phyloP scores from a whole-genome alignment of 2,797 vertebrate species.

The Pseudochromis fuscus region DNA sequence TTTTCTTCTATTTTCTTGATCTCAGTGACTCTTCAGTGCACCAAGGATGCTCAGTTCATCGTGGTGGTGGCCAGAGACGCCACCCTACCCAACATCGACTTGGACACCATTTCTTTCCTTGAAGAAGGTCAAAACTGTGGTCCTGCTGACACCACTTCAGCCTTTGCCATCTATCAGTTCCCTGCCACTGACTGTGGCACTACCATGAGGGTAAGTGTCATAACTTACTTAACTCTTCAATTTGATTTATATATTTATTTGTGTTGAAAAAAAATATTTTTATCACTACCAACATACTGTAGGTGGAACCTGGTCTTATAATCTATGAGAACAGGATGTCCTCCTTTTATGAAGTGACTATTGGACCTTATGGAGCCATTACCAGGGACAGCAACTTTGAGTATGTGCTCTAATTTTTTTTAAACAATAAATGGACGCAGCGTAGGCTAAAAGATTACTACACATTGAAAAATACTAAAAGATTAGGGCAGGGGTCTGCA shows the following conservation, averaged over 20 bases:
- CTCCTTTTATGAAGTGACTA: slow-evolving; percentile 64
- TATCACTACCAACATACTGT: slow-evolving; percentile 18
- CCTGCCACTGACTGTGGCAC: slow-evolving; percentile 77
- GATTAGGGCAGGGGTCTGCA: no score
- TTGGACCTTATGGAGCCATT: slow-evolving; percentile 70
- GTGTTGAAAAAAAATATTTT: no score
- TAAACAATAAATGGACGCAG: background rate
- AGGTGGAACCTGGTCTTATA: slow-evolving; percentile 71
- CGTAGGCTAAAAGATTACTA: background rate
- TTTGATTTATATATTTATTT: no score
- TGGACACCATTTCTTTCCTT: slow-evolving; percentile 64
- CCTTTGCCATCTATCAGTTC: slow-evolving; percentile 82
- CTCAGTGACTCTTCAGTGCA: slow-evolving; percentile 82
- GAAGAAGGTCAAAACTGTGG: slow-evolving; percentile 45
- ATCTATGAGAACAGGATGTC: slow-evolving; percentile 81
- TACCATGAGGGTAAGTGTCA: slow-evolving; percentile 53
- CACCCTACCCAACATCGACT: slow-evolving; percentile 72
- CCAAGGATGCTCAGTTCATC: slow-evolving; percentile 79
- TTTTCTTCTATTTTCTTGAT: slow-evolving; percentile 27
- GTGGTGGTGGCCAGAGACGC: slow-evolving; percentile 77
- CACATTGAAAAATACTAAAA: background rate
- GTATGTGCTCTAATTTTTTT: slow-evolving; percentile 61
- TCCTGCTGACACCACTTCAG: slow-evolving; percentile 59
- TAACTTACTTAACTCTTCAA: background rate
- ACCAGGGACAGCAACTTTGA: slow-evolving; percentile 80